Evolutionary conservation across 2,888 invertebrate species (phyloP).

Genomic region (Philonicus albiceps): DNA sequence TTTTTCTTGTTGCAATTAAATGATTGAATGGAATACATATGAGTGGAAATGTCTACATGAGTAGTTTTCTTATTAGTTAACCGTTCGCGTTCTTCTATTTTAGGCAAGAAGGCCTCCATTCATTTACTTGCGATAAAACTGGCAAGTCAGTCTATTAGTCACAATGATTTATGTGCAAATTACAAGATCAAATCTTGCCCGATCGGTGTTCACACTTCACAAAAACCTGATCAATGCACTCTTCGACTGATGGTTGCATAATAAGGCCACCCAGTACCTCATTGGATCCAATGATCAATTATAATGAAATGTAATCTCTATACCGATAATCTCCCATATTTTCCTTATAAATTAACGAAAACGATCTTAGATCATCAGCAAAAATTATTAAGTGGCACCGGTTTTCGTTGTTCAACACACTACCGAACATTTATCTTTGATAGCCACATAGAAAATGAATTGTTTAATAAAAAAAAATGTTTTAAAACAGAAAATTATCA

Average conservation of each 20-base stretch:
- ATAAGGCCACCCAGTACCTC: background rate
- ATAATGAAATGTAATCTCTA: background rate
- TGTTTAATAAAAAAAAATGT: background rate
- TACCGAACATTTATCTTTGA: background rate
- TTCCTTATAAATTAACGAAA: slow-evolving; percentile 1
- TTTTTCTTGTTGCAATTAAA: background rate
- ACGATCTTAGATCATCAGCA: slow-evolving; percentile 10
- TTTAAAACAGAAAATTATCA: background rate
- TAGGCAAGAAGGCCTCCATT: slow-evolving; percentile 5
- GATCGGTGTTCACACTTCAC: background rate
- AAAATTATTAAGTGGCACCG: slow-evolving; percentile 11
- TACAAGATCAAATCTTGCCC: background rate
- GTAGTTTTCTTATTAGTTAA: slow-evolving; percentile 12
- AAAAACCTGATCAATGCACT: slow-evolving; percentile 1
- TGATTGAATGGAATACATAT: background rate
- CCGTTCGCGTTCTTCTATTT: background rate
- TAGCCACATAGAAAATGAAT: background rate
- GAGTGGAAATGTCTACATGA: background rate
- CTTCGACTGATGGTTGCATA: background rate
- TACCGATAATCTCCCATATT: background rate
- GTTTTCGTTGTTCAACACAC: background rate
- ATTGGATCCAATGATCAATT: background rate
- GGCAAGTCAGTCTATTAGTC: slow-evolving; percentile 8
- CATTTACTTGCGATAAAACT: background rate
- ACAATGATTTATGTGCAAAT: slow-evolving; percentile 21